These are phyloP conservation scores for Herminia tarsipennalis DNA, from an alignment of 2,888 invertebrate genomes.

Conservation along the genomic window DNA sequence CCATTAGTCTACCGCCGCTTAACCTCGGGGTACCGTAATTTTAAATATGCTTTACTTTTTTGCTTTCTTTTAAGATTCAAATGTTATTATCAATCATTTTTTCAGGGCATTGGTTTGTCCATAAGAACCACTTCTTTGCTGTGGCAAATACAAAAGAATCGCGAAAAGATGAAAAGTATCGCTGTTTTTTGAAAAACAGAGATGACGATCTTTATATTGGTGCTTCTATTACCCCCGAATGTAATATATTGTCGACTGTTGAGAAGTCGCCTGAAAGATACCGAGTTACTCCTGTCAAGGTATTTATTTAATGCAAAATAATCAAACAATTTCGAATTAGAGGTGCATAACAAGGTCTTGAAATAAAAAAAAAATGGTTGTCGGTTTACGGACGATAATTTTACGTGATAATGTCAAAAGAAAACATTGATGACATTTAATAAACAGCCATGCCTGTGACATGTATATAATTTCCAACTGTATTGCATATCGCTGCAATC, in stretches of 20 bases:
- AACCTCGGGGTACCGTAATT: too few relatives aligned
- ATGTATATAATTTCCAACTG: too few relatives aligned
- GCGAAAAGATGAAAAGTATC: slow-evolving; percentile 96
- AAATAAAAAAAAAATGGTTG: too few relatives aligned
- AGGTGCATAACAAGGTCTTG: too few relatives aligned
- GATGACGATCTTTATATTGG: slow-evolving; percentile 97
- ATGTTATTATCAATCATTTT: slow-evolving; percentile 10
- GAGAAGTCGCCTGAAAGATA: slow-evolving; percentile 97
- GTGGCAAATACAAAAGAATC: slow-evolving; percentile 99
- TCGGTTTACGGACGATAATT: too few relatives aligned
- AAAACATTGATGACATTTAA: too few relatives aligned
- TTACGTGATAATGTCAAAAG: too few relatives aligned
- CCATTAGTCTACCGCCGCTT: too few relatives aligned
- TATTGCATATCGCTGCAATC: too few relatives aligned
- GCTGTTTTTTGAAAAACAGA: slow-evolving; percentile 97
- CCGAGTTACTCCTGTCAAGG: slow-evolving; percentile 91
- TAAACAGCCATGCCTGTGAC: too few relatives aligned
- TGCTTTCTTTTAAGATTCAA: background rate
- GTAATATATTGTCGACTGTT: slow-evolving; percentile 95
- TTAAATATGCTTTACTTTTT: too few relatives aligned
- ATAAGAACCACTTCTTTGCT: slow-evolving; percentile 98
- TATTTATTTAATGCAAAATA: slow-evolving; percentile 31
- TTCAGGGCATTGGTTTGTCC: slow-evolving; percentile 95
- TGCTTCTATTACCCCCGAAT: slow-evolving; percentile 97
- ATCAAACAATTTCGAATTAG: too few relatives aligned